Evolutionary conservation across 2,888 invertebrate species (phyloP), one percentile per base, ranked within the genome.

Genomic region (Eupelmus urozonus): DNA sequence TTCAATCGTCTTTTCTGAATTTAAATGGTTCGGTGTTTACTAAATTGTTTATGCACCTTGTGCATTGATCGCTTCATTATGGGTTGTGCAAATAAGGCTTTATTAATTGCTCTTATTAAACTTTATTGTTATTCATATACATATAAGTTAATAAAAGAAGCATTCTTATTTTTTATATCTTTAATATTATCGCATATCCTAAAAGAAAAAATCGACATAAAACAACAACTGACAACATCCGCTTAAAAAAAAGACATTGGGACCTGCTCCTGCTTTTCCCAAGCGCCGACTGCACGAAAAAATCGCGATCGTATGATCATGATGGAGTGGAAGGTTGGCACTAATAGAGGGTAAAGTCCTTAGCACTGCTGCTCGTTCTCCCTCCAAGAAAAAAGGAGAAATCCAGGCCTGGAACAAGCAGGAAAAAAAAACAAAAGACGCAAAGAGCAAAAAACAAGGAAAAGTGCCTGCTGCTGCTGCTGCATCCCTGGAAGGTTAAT

Each of bases 401-500:
- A 45, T 16, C 9, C 16, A n/a, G 16, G 45, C 2, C 45, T 16
- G 45, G 34, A 34, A 80, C 51, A 78, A 71, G 13, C 5, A 13
- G 59, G 42, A 18, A 40, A 57, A 45, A 63, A 45, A 34, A 67
- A 60, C 18, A 40, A 40, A 45, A 59, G 27, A 59, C 63, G n/a
- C 51, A 67, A 67, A n/a, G 9, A 53, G 23, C 2, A 62, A 55
- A 77, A 55, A 79, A 80, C 71, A 66, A 74, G 70, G 82, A 65
- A 78, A 78, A 80, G 75, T 76, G 79, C 79, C 82, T 79, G 51
- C 78, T 83, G 79, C 82, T 78, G 53, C 78, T 83, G 76, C 82
- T 84, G 79, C 82, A 82, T 85, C 83, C 84, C 84, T 84, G 84
- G 81, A 81, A 84, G 84, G 84, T 86, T 85, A 85, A 87, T 88